Evolutionary conservation across 2,888 invertebrate species (phyloP).

Genomic region (Copidosoma aretas): DNA sequence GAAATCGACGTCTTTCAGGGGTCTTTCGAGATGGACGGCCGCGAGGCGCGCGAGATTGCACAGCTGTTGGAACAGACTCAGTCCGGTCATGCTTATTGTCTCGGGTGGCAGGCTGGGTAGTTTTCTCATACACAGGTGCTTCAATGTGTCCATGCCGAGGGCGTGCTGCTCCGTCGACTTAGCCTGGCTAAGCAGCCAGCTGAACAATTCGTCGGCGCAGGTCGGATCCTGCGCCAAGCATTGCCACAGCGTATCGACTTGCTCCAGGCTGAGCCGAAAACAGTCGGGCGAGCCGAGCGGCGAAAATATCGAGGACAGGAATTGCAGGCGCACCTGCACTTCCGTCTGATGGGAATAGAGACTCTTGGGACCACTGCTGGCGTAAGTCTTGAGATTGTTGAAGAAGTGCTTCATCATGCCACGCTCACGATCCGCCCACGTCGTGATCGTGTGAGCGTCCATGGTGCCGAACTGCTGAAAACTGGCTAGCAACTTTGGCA

Average conservation of each 20-base stretch:
- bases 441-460: slow-evolving; percentile 83
- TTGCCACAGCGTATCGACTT: slow-evolving; percentile 90
- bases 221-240: slow-evolving; percentile 87
- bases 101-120: slow-evolving; percentile 88
- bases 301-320: slow-evolving; percentile 91
- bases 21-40: slow-evolving; percentile 68
- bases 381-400: slow-evolving; percentile 82
- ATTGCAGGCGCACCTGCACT: slow-evolving; percentile 89
- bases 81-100: slow-evolving; percentile 88
- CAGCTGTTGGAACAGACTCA: slow-evolving; percentile 89
- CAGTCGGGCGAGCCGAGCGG: slow-evolving; percentile 87
- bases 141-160: slow-evolving; percentile 82
- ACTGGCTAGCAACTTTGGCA: slow-evolving; percentile 90
- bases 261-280: slow-evolving; percentile 84
- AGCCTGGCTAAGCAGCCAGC: slow-evolving; percentile 91
- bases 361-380: slow-evolving; percentile 59
- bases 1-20: slow-evolving; percentile 65
- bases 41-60: slow-evolving; percentile 86
- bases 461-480: slow-evolving; percentile 88
- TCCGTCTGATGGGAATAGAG: slow-evolving; percentile 82
- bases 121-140: slow-evolving; percentile 87
- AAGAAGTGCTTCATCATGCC: slow-evolving; percentile 94
- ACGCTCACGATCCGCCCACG: slow-evolving; percentile 92
- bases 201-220: slow-evolving; percentile 90
- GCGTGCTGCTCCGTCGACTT: slow-evolving; percentile 93